Base-by-base conservation (phyloP, 2,113 vertebrate genomes). In the Python bivittatus region DNA sequence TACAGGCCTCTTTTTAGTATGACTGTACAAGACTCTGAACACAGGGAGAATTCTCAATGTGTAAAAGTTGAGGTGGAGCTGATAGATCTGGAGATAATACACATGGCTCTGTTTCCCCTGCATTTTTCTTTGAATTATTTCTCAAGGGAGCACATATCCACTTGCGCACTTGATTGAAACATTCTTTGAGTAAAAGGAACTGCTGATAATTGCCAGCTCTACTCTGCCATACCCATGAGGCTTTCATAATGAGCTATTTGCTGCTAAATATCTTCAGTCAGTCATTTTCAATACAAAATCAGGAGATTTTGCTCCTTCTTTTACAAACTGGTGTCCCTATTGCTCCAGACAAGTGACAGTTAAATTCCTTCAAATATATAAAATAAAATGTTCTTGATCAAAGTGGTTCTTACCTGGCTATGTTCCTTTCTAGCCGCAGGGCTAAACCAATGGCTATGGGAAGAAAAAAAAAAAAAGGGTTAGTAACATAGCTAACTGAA, bases 391-490 rank as follows among this genome's bases (percentile, higher is more conserved):
- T 91, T 96, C 86, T 90, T 94, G 94, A 94, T 94, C 91, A 95
- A 95, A 96, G 90, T 52, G 88, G 29, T 42, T 96, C 98, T 98
- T 98, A 99, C 99, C 98, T 99, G 99, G 96, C 97, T 98, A 6
- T 98, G 99, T 60, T 99, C 99, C 96, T 98, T 98, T 97, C 99
- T 98, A 22, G 98, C 97, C 89, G 98, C 98, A 20, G 98, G 98
- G 97, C 97, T 98, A 96, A 99, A 99, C 99, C 99, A 99, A 22
- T 98, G 98, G 94, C 99, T 99, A 98, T 95, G 93, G 93, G 95
- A 97, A 93, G 97, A 93, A 97, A 94, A 97, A 87, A 94, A 97
- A 87, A 89, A 96, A 94, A 93, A 93, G 48, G 61, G 94, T 98
- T 95, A 97, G 97, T 93, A 91, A 64, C 58, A 92, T 48, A 93